Conservation (phyloP, 1,140 invertebrate genomes). For the Lasaia peninsularis region DNA sequence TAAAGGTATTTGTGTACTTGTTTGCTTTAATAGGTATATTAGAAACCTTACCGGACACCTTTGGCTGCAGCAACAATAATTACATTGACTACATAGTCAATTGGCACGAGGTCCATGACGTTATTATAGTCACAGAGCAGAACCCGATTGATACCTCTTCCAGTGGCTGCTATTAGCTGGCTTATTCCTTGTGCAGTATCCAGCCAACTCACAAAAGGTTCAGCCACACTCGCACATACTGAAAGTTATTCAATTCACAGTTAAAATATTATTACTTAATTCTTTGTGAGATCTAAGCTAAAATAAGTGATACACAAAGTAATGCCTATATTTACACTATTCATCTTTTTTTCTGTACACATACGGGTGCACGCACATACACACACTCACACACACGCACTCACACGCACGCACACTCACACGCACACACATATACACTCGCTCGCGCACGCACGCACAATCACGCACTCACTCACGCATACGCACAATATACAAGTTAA, state of each 20-base stretch:
- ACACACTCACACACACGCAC: no score
- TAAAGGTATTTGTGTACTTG: background rate
- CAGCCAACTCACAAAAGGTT: constrained; percentile 14
- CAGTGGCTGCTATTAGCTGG: background rate
- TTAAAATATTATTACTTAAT: no score
- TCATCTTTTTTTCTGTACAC: no score
- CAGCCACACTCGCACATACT: constrained; percentile 12
- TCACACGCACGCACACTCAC: no score
- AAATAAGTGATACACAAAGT: no score
- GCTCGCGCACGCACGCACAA: no score
- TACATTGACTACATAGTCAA: background rate
- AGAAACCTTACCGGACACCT: background rate
- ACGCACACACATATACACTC: no score
- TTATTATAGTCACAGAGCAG: background rate
- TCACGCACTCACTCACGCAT: no score
- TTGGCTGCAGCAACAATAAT: background rate
- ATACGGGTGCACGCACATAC: no score
- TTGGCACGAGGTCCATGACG: background rate
- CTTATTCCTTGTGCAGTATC: background rate
- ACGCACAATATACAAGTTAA: no score
- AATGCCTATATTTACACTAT: no score
- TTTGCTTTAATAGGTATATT: background rate
- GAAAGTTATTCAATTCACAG: background rate
- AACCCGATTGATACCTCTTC: background rate
- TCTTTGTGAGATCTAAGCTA: no score